Conservation (phyloP, 1,140 invertebrate genomes). For the Heliconius himera region DNA sequence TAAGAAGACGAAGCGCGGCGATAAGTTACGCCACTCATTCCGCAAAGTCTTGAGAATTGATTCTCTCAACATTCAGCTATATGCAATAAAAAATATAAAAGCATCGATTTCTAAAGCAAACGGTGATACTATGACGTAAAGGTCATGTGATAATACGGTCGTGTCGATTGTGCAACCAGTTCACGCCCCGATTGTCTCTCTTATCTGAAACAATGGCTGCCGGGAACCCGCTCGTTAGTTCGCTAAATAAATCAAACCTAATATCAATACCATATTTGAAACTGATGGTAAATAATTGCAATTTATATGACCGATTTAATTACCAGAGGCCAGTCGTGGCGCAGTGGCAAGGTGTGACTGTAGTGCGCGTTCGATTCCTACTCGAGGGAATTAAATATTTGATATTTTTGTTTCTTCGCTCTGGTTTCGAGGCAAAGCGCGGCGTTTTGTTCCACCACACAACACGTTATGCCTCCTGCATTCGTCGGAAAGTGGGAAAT, state of each 20-base stretch:
- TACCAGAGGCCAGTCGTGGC: neutral
- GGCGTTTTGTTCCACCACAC: too few species aligned
- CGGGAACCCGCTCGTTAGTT: slow-evolving; percentile 1
- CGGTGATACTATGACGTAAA: neutral
- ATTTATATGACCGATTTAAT: slow-evolving; percentile 35
- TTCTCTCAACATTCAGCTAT: neutral
- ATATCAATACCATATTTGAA: slow-evolving; percentile 30
- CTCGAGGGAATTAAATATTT: too few species aligned
- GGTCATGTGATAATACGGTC: slow-evolving; percentile 10
- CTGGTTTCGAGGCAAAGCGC: too few species aligned
- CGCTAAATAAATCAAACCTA: slow-evolving; percentile 17
- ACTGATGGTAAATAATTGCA: slow-evolving; percentile 30
- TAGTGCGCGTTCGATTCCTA: too few species aligned
- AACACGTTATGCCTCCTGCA: too few species aligned
- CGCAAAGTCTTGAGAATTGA: too few species aligned
- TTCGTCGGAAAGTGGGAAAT: too few species aligned
- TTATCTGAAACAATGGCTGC: slow-evolving; percentile 8
- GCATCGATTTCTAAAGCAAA: neutral
- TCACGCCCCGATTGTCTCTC: slow-evolving; percentile 16
- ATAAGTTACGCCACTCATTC: too few species aligned
- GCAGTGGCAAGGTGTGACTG: too few species aligned
- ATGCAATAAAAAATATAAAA: neutral
- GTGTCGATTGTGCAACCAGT: slow-evolving; percentile 11
- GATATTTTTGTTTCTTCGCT: too few species aligned
- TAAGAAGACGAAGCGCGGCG: too few species aligned